Conservation (phyloP, 2,113 vertebrate species). For the Hylia prasina region DNA sequence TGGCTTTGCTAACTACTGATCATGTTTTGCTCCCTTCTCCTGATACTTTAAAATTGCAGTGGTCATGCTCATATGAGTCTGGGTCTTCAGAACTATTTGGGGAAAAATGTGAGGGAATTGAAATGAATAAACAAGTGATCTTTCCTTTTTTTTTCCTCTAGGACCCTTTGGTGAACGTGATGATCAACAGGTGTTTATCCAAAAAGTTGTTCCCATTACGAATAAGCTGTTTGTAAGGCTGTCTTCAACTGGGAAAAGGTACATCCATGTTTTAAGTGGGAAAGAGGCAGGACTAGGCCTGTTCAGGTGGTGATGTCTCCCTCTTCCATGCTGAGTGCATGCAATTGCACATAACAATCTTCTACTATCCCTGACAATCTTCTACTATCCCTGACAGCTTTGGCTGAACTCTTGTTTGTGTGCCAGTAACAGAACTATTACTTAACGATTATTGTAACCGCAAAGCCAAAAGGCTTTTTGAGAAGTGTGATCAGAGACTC, state of each 20-base stretch:
- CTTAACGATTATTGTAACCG: not conserved
- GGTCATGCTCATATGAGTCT: not conserved
- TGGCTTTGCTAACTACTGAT: not conserved
- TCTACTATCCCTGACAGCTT: not conserved
- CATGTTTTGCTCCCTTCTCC: not conserved
- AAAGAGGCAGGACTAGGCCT: not conserved
- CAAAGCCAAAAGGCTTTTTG: not conserved
- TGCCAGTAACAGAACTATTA: not conserved
- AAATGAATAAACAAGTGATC: not conserved
- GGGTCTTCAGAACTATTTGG: not conserved
- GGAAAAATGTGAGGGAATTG: not conserved
- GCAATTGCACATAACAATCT: not conserved
- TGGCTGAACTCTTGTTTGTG: not conserved
- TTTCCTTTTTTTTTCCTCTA: conserved; percentile 32
- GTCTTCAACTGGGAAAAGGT: conserved; percentile 97
- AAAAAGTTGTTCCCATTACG: conserved; percentile 97
- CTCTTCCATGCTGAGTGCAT: not conserved
- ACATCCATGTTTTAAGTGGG: not conserved
- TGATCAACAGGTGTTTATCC: conserved; percentile 97
- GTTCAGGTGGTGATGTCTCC: not conserved
- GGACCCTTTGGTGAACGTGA: conserved; percentile 97
- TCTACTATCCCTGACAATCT: not conserved
- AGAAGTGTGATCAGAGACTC: not conserved
- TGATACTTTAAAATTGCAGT: not conserved
- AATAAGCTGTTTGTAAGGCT: conserved; percentile 95